These are phyloP conservation scores for Amphipyra tragopoginis DNA, from an alignment of 2,888 invertebrate genomes.

Conservation along the genomic window DNA sequence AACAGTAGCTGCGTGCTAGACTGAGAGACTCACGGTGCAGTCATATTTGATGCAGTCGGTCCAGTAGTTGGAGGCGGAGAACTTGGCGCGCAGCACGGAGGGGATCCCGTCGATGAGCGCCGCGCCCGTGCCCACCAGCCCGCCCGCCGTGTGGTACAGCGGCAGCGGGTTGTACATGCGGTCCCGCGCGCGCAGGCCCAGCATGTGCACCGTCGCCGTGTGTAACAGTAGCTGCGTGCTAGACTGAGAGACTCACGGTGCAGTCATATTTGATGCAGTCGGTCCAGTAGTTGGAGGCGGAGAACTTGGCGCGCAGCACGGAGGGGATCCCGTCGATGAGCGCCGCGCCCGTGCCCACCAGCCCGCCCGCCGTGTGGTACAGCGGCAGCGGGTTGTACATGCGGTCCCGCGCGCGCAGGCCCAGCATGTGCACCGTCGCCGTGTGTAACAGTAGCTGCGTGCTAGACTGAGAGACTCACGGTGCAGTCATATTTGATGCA, in stretches of 20 bases:
- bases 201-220: too few species aligned
- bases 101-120: constrained; percentile 94
- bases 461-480: constrained; percentile 88
- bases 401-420: too few species aligned
- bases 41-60: constrained; percentile 96
- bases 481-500: constrained; percentile 97
- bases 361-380: constrained; percentile 98
- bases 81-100: constrained; percentile 95
- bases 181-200: too few species aligned
- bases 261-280: constrained; percentile 97
- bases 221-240: not conserved
- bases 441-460: too few species aligned
- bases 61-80: constrained; percentile 98
- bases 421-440: too few species aligned
- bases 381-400: too few species aligned
- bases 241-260: constrained; percentile 93
- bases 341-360: constrained; percentile 95
- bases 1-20: not conserved
- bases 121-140: constrained; percentile 95
- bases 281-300: constrained; percentile 97
- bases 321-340: constrained; percentile 94
- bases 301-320: constrained; percentile 96
- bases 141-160: constrained; percentile 98
- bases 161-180: too few species aligned
- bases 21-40: constrained; percentile 94